A percentile compares a stretch with the other conserved stretches of the same genome.
phyloP scores from a whole-genome alignment of 2,888 invertebrate genomes.

The Sphecodes monilicornis region DNA sequence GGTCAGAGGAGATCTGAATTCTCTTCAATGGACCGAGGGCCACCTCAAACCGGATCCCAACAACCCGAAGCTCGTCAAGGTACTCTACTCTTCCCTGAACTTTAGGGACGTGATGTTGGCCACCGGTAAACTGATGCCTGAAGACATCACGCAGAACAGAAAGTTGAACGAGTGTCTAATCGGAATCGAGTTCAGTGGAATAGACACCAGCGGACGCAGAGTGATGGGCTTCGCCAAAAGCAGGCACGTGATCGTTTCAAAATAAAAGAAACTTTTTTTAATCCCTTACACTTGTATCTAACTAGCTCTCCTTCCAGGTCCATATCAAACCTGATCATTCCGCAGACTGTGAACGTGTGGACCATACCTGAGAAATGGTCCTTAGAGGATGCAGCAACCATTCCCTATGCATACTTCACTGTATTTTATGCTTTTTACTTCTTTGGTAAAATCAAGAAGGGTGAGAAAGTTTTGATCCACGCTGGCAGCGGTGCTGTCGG shows the following conservation, averaged over 20 bases:
- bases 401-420: constrained; percentile 88
- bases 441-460: constrained; percentile 85
- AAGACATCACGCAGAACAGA: constrained; percentile 90
- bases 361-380: constrained; percentile 87
- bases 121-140: constrained; percentile 94
- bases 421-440: constrained; percentile 86
- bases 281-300: neutral
- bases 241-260: constrained; percentile 39
- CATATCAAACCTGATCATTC: constrained; percentile 37
- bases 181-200: constrained; percentile 90
- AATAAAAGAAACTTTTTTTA: neutral
- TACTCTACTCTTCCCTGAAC: constrained; percentile 93
- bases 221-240: constrained; percentile 84
- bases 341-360: constrained; percentile 81
- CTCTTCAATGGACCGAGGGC: constrained; percentile 94
- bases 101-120: constrained; percentile 98
- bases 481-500: constrained; percentile 87
- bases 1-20: constrained; percentile 94
- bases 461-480: constrained; percentile 84
- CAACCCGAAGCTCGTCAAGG: constrained; percentile 84
- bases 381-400: constrained; percentile 88
- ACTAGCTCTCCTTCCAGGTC: constrained; percentile 26
- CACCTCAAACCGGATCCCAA: constrained; percentile 78
- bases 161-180: constrained; percentile 88
- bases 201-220: constrained; percentile 83